Percentiles rank a stretch among this genome's conserved stretches.
Evolutionary conservation across 2,888 invertebrate genomes (phyloP).

Genomic region (Agrypnus murinus): DNA sequence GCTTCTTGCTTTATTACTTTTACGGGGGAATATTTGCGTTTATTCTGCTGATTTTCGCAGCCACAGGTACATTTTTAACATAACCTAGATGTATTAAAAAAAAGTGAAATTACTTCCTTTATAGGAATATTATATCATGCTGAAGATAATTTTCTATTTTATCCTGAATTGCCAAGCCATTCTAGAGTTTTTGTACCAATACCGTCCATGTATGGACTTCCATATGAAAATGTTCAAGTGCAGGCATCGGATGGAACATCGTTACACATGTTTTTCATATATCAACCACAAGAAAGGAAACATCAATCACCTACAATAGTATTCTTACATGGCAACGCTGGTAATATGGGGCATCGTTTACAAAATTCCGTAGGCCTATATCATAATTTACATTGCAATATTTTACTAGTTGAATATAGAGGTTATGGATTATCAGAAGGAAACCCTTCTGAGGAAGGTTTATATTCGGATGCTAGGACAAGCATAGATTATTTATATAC

Average conservation of each 20-base stretch:
- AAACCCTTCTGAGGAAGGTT: slow-evolving; percentile 88
- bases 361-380: slow-evolving; percentile 92
- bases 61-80: slow-evolving; percentile 77
- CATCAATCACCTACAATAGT: slow-evolving; percentile 87
- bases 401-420: slow-evolving; percentile 94
- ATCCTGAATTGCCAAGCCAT: slow-evolving; percentile 92
- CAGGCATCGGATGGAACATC: slow-evolving; percentile 85
- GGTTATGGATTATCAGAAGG: slow-evolving; percentile 96
- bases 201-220: slow-evolving; percentile 89
- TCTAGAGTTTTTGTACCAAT: slow-evolving; percentile 91
- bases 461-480: slow-evolving; percentile 91
- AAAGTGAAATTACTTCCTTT: no score
- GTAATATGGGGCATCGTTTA: slow-evolving; percentile 95
- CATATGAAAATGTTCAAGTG: slow-evolving; percentile 88
- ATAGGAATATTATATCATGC: slow-evolving; percentile 88
- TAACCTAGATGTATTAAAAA: slow-evolving; percentile 12
- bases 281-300: slow-evolving; percentile 80
- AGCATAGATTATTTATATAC: slow-evolving; percentile 89
- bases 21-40: slow-evolving; percentile 86
- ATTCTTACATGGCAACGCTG: slow-evolving; percentile 97
- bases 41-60: slow-evolving; percentile 79
- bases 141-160: slow-evolving; percentile 90
- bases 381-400: slow-evolving; percentile 87
- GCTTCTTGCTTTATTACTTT: slow-evolving; percentile 87
- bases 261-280: slow-evolving; percentile 88